phyloP scores from a whole-genome alignment of 2,888 invertebrate species.

The Philaethria dido region DNA sequence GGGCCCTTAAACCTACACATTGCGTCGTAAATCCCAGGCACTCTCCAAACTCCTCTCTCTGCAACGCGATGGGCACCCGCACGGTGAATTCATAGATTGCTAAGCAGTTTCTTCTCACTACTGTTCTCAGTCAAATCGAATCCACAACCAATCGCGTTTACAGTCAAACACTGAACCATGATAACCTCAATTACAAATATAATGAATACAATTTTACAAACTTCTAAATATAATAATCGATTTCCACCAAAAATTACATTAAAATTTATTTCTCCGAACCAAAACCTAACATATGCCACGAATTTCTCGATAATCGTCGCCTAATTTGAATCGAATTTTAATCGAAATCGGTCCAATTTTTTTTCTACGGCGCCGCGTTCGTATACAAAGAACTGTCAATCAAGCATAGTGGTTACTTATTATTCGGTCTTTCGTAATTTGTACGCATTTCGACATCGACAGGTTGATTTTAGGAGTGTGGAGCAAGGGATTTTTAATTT shows the following conservation, averaged over 20 bases:
- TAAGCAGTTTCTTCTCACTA: too few relatives aligned
- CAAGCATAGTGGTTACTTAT: conserved; percentile 72
- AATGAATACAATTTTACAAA: background rate
- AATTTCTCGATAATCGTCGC: conserved; percentile 75
- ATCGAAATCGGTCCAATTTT: conserved; percentile 56
- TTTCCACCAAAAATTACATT: conserved; percentile 22
- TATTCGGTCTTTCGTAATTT: conserved; percentile 67
- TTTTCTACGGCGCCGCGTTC: conserved; percentile 57
- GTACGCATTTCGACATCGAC: conserved; percentile 60
- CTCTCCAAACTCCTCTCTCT: too few relatives aligned
- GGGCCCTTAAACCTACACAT: too few relatives aligned
- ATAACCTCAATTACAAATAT: too few relatives aligned
- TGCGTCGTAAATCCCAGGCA: too few relatives aligned
- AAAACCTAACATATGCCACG: conserved; percentile 76
- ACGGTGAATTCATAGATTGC: too few relatives aligned
- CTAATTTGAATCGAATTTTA: conserved; percentile 70
- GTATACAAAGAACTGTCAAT: conserved; percentile 69
- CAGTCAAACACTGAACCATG: too few relatives aligned
- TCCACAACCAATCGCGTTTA: too few relatives aligned
- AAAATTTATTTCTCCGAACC: conserved; percentile 32
- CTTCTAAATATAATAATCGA: conserved; percentile 14
- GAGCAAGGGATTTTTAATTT: conserved; percentile 47
- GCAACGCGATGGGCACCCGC: too few relatives aligned
- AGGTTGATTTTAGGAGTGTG: conserved; percentile 51
- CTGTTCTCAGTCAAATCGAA: too few relatives aligned